phyloP scores from a whole-genome alignment of 2,797 vertebrate species.

The Triplophysa yarkandensis region DNA sequence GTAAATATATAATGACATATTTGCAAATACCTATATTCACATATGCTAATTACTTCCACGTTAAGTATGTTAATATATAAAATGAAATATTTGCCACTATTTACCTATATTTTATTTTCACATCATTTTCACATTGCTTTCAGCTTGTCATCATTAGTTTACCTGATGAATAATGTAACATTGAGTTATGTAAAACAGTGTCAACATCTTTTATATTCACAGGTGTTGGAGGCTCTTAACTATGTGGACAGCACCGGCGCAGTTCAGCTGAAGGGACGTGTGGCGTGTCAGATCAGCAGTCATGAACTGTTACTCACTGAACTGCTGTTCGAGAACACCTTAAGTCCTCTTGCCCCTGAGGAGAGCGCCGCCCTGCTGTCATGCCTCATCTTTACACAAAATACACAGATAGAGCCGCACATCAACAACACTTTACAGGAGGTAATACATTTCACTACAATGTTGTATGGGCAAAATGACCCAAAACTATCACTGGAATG shows the following conservation, averaged over 20 bases:
- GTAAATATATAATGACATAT: too few species aligned
- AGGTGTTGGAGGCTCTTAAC: slow-evolving; percentile 86
- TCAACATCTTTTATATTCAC: not conserved
- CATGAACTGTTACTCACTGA: slow-evolving; percentile 90
- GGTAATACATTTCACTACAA: slow-evolving; percentile 67
- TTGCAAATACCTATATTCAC: too few species aligned
- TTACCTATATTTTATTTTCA: too few species aligned
- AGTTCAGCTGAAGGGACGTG: slow-evolving; percentile 88
- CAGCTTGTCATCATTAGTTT: too few species aligned
- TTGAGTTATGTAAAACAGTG: not conserved
- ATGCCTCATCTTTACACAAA: slow-evolving; percentile 85
- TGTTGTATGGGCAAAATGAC: too few species aligned
- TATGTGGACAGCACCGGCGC: slow-evolving; percentile 83
- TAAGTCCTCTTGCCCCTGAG: slow-evolving; percentile 85
- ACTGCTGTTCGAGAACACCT: slow-evolving; percentile 88
- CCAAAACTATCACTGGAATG: not conserved
- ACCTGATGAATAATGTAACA: not conserved
- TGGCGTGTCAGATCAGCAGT: slow-evolving; percentile 91
- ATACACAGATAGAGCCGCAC: slow-evolving; percentile 83
- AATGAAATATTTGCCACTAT: too few species aligned
- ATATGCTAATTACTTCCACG: too few species aligned
- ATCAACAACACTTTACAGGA: slow-evolving; percentile 83
- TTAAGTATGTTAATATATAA: too few species aligned
- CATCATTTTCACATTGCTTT: not conserved
- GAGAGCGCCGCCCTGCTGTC: slow-evolving; percentile 91